Evolutionary conservation across 2,888 invertebrate genomes (phyloP).

Genomic region (Strigamia maritima): DNA sequence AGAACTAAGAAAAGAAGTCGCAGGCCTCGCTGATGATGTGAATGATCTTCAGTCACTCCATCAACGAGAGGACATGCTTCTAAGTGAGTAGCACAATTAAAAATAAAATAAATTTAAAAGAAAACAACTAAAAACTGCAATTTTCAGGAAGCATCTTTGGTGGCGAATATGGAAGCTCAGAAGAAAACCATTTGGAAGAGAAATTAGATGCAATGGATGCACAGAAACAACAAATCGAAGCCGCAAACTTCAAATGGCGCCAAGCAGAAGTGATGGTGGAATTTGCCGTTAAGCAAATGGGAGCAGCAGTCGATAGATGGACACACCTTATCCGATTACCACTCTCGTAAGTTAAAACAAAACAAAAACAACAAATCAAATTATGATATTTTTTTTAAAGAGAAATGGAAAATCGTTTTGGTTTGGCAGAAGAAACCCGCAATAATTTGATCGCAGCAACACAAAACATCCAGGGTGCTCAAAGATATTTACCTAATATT

Average conservation of each 20-base stretch:
- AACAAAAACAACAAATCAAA: neutral
- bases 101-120: neutral
- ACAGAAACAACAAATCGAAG: conserved; percentile 54
- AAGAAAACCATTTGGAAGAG: conserved; percentile 56
- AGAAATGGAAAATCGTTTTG: conserved; percentile 53
- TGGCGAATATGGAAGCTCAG: conserved; percentile 56
- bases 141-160: conserved; percentile 52
- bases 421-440: conserved; percentile 56
- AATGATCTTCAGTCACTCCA: conserved; percentile 39
- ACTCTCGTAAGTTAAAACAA: conserved; percentile 47
- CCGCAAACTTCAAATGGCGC: conserved; percentile 57
- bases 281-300: conserved; percentile 56
- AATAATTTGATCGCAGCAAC: conserved; percentile 58
- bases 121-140: too few relatives aligned
- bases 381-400: conserved; percentile 46
- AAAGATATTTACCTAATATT: conserved; percentile 56
- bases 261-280: conserved; percentile 54
- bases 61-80: conserved; percentile 40
- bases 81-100: conserved; percentile 31
- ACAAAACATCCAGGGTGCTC: conserved; percentile 57
- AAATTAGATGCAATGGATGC: conserved; percentile 55
- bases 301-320: conserved; percentile 55
- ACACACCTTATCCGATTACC: conserved; percentile 47
- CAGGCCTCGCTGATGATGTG: conserved; percentile 40
- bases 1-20: conserved; percentile 41